A percentile compares a stretch with the other conserved stretches of the same genome.
phyloP scores from a whole-genome alignment of 1,140 invertebrate genomes.

The Ditylenchus dipsaci region DNA sequence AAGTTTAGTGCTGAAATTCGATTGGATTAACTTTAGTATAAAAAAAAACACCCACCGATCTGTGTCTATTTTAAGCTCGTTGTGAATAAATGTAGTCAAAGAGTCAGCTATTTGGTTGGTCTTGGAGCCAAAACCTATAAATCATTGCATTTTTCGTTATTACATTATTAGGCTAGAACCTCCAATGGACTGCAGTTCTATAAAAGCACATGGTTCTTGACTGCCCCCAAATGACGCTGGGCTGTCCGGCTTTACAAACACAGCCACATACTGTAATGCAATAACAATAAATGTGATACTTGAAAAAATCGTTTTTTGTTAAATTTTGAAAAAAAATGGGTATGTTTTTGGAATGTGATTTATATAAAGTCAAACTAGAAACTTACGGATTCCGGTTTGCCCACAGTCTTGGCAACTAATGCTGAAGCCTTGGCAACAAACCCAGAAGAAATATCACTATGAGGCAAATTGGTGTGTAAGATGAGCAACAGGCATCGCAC shows the following conservation, averaged over 20 bases:
- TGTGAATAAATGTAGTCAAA: slow-evolving; percentile 21
- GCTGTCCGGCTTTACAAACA: not conserved
- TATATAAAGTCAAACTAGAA: not conserved
- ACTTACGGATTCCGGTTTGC: slow-evolving; percentile 4
- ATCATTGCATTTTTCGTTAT: no score
- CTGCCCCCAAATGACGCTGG: not conserved
- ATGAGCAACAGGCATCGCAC: not conserved
- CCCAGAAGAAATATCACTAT: not conserved
- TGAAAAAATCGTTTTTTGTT: not conserved
- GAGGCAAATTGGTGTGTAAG: not conserved
- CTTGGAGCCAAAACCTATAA: slow-evolving; percentile 5
- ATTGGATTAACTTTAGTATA: no score
- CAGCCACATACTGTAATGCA: not conserved
- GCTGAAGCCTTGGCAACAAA: not conserved
- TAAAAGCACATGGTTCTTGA: not conserved
- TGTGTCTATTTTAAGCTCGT: slow-evolving; percentile 11
- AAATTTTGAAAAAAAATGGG: not conserved
- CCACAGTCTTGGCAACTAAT: slow-evolving; percentile 1
- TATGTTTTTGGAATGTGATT: not conserved
- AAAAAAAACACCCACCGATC: slow-evolving; percentile 4
- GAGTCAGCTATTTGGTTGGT: slow-evolving; percentile 9
- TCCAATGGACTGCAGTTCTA: slow-evolving; percentile 14
- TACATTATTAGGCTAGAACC: no score
- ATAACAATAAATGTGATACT: not conserved
- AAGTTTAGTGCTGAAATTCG: no score